These are phyloP conservation scores for Calliphora vicina DNA, from an alignment of 1,140 invertebrate genomes.

Conservation along the genomic window DNA sequence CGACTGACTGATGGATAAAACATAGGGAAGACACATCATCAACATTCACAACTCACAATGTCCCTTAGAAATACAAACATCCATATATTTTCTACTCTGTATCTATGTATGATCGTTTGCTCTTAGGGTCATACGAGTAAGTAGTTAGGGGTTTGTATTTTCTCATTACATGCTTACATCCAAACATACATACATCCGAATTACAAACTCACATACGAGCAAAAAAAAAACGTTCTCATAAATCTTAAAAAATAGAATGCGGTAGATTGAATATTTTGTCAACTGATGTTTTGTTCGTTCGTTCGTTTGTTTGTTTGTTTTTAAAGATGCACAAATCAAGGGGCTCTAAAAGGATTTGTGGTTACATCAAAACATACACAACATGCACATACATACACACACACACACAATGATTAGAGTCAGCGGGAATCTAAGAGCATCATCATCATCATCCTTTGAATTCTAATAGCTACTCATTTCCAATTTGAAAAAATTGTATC, in stretches of 20 bases:
- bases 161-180: too few relatives aligned
- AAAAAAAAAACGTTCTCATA: neutral
- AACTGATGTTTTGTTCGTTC: neutral
- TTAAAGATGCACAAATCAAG: conserved; percentile 7
- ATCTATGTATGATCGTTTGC: neutral
- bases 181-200: too few relatives aligned
- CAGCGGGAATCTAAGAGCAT: conserved; percentile 7
- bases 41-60: neutral
- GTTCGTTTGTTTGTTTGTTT: neutral
- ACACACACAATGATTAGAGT: conserved; percentile 3
- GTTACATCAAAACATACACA: conserved; percentile 7
- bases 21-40: neutral
- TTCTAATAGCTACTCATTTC: neutral
- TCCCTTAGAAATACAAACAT: neutral
- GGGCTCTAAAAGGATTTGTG: conserved; percentile 20
- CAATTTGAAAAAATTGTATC: neutral
- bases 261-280: conserved; percentile 9
- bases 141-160: neutral
- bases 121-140: neutral
- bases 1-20: too few relatives aligned
- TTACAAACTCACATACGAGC: too few relatives aligned
- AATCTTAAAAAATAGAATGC: neutral
- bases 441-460: neutral
- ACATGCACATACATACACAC: neutral
- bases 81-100: neutral